Evolutionary conservation across 2,888 invertebrate genomes (phyloP).

Genomic region (Phortica okadai): DNA sequence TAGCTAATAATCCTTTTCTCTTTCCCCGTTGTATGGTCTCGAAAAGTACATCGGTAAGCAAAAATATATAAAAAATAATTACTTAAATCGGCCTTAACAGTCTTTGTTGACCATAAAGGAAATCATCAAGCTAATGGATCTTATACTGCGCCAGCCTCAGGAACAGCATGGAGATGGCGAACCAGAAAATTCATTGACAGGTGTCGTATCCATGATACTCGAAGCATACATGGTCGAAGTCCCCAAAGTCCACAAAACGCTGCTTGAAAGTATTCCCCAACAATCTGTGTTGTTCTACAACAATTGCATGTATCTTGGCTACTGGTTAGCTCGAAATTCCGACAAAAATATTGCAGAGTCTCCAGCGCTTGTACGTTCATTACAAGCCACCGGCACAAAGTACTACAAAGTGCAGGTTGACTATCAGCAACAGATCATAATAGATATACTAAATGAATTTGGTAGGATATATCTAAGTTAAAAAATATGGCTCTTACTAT

Average conservation of each 20-base stretch:
- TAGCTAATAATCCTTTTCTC: conserved; percentile 66
- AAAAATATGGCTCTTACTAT: background rate
- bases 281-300: conserved; percentile 92
- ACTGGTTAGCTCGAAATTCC: conserved; percentile 83
- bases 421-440: conserved; percentile 85
- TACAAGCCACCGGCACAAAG: conserved; percentile 83
- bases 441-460: conserved; percentile 85
- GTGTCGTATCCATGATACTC: conserved; percentile 78
- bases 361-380: conserved; percentile 82
- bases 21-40: conserved; percentile 76
- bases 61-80: background rate
- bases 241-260: conserved; percentile 87
- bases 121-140: conserved; percentile 72
- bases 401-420: conserved; percentile 85
- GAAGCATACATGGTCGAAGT: conserved; percentile 87
- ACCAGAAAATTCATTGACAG: conserved; percentile 54
- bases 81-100: too few species aligned
- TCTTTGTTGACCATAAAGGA: conserved; percentile 56
- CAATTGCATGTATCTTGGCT: conserved; percentile 92
- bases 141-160: conserved; percentile 65
- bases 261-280: conserved; percentile 90
- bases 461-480: conserved; percentile 77
- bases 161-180: conserved; percentile 43
- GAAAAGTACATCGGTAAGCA: conserved; percentile 75
- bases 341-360: conserved; percentile 78